Conservation (phyloP, 2,113 vertebrate genomes). For the Marcusenius ussheri region DNA sequence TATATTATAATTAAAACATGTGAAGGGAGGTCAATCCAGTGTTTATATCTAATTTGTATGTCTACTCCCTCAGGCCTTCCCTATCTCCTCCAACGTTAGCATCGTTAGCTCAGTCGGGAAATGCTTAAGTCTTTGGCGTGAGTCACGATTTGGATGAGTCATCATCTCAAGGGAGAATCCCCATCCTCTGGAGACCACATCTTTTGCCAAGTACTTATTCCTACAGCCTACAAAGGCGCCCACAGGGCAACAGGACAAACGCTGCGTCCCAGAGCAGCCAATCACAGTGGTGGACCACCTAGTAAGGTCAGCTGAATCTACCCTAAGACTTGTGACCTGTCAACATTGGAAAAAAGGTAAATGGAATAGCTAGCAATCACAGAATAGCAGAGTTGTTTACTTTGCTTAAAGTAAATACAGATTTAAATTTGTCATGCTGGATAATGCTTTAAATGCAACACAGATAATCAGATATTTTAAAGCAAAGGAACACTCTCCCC, state of each 20-base stretch:
- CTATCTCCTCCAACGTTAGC: neutral
- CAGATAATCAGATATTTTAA: neutral
- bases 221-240: neutral
- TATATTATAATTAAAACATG: neutral
- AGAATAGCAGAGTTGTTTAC: neutral
- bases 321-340: neutral
- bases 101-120: neutral
- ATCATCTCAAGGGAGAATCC: neutral
- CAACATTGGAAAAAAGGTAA: neutral
- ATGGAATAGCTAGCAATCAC: neutral
- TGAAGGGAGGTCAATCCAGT: neutral
- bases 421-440: neutral
- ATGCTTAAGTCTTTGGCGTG: neutral
- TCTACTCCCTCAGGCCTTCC: neutral
- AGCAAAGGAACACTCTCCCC: neutral
- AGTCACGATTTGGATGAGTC: neutral
- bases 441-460: neutral
- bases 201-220: neutral
- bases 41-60: neutral
- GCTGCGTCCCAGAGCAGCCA: neutral
- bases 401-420: neutral
- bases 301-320: neutral
- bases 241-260: no score
- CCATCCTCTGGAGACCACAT: no score
- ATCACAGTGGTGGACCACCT: neutral